A percentile compares a stretch with the other conserved stretches of the same genome.
Evolutionary conservation across 2,113 vertebrate genomes (phyloP).

Genomic region (Charadrius vociferus): DNA sequence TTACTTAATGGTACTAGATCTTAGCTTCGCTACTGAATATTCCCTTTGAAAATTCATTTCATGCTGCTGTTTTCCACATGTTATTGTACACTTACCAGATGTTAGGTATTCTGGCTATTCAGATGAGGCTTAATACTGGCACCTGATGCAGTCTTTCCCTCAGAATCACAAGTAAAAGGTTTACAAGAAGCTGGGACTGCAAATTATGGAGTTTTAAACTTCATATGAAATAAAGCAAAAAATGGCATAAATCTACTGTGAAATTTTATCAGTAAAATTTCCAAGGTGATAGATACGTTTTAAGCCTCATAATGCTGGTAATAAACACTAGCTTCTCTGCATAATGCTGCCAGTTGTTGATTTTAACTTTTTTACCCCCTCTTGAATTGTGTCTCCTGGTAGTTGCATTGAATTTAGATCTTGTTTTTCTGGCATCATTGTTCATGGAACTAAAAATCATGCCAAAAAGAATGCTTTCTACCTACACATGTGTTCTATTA

Average conservation of each 20-base stretch:
- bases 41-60: neutral
- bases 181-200: neutral
- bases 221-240: neutral
- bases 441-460: neutral
- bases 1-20: neutral
- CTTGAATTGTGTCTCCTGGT: neutral
- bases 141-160: neutral
- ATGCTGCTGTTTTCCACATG: neutral
- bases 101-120: too few relatives aligned
- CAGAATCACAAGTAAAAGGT: rapidly evolving
- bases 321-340: neutral
- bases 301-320: neutral
- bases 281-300: neutral
- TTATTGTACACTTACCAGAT: neutral
- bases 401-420: neutral
- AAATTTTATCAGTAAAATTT: neutral
- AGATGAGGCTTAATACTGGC: neutral
- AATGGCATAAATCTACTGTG: neutral
- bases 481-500: slow-evolving; percentile 68
- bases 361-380: rapidly evolving
- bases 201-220: neutral
- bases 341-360: neutral
- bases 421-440: slow-evolving; percentile 51
- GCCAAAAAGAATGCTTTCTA: slow-evolving; percentile 12
- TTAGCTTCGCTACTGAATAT: neutral